Percentiles rank a stretch among this genome's conserved stretches.
Conservation (phyloP, 2,113 vertebrate genomes). For the Sapayoa aenigma region DNA sequence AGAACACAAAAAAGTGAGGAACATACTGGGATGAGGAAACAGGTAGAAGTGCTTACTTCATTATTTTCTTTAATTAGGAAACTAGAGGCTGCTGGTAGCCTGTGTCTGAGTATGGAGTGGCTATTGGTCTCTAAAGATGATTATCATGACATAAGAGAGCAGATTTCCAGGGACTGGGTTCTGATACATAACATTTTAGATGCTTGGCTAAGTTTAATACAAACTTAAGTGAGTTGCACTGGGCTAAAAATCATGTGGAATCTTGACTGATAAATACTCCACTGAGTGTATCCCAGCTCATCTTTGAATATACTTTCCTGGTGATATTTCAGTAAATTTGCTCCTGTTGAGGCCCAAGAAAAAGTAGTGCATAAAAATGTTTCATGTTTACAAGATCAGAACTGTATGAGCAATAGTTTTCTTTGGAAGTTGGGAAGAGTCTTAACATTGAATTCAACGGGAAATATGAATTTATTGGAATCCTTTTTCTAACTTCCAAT, state of each 20-base stretch:
- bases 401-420: neutral
- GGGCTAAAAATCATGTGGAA: neutral
- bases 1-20: neutral
- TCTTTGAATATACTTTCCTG: neutral
- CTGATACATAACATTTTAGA: neutral
- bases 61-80: neutral
- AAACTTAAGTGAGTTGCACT: neutral
- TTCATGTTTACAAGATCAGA: neutral
- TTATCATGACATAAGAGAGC: neutral
- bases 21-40: neutral
- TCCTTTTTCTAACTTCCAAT: neutral
- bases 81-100: neutral
- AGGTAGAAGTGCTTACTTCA: neutral
- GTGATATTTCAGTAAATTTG: neutral
- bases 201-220: neutral
- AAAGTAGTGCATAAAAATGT: neutral
- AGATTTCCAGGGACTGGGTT: neutral
- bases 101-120: neutral
- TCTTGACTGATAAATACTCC: neutral
- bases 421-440: neutral
- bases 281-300: neutral
- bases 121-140: neutral
- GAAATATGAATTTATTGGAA: neutral
- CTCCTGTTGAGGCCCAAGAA: neutral
- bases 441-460: neutral